Evolutionary conservation across 2,797 vertebrate genomes (phyloP).

Genomic region (Helostoma temminkii): DNA sequence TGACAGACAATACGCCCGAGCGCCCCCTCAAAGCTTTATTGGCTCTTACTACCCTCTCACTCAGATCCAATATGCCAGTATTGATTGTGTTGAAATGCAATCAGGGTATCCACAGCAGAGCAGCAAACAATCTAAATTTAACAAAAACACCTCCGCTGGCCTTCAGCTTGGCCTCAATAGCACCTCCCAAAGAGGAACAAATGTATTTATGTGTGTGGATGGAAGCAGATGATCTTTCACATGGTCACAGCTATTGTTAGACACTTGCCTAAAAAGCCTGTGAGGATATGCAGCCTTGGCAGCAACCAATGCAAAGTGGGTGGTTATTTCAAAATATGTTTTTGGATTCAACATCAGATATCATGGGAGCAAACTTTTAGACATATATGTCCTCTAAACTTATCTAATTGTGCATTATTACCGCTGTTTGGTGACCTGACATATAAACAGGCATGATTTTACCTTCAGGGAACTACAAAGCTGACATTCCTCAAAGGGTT

Average conservation of each 20-base stretch:
- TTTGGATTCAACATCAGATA: background rate
- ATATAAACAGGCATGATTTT: constrained; percentile 1
- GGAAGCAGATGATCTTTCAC: constrained; percentile 27
- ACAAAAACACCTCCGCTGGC: constrained; percentile 77
- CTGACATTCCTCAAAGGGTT: constrained; percentile 19
- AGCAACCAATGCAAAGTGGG: constrained; percentile 60
- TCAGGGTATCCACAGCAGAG: constrained; percentile 72
- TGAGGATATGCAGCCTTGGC: constrained; percentile 55
- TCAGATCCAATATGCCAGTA: constrained; percentile 80
- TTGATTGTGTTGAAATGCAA: constrained; percentile 84
- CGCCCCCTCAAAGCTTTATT: constrained; percentile 74
- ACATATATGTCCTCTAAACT: fast-evolving
- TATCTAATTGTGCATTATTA: background rate
- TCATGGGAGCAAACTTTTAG: background rate
- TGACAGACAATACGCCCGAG: constrained; percentile 56
- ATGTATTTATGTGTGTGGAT: constrained; percentile 54
- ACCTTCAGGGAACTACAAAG: constrained; percentile 6
- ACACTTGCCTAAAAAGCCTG: constrained; percentile 10
- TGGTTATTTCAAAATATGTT: constrained; percentile 26
- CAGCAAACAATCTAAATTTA: constrained; percentile 81
- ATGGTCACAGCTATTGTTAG: constrained; percentile 60
- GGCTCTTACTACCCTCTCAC: constrained; percentile 80
- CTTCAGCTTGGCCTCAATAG: constrained; percentile 47
- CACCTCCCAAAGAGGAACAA: constrained; percentile 65
- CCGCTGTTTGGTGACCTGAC: background rate